These are phyloP conservation scores for Agrochola lota DNA, from an alignment of 2,888 invertebrate species.

Conservation along the genomic window DNA sequence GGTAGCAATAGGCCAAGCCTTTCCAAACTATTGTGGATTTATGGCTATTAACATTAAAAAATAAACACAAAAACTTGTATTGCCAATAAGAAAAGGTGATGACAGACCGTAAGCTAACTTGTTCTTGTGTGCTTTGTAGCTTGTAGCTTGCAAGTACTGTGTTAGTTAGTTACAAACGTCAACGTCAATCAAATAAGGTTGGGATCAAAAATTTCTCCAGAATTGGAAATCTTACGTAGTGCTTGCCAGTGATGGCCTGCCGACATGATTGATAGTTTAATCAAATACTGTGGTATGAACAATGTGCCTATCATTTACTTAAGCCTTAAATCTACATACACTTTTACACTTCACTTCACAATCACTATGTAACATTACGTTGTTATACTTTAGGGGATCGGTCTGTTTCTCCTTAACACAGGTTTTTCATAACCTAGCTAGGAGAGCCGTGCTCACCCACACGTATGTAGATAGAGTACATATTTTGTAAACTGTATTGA, in stretches of 20 bases:
- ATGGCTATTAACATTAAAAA: too few relatives aligned
- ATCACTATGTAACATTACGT: neutral
- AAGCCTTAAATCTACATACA: neutral
- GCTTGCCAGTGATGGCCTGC: neutral
- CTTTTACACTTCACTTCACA: neutral
- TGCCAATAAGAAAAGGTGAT: neutral
- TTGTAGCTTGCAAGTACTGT: neutral
- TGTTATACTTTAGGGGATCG: neutral
- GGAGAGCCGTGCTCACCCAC: neutral
- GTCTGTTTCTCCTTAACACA: neutral
- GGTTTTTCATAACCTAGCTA: neutral
- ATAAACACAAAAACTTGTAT: neutral
- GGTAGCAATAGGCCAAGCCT: neutral
- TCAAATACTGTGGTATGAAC: neutral
- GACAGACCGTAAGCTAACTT: neutral
- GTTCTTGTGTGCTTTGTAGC: neutral
- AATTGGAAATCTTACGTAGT: neutral
- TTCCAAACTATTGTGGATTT: too few relatives aligned
- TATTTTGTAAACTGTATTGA: neutral
- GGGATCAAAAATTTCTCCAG: neutral
- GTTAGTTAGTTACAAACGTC: neutral
- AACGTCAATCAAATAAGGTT: neutral
- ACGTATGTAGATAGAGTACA: neutral
- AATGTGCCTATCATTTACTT: neutral
- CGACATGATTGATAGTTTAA: neutral